Evolutionary conservation across 2,797 vertebrate genomes (phyloP), one percentile per base, ranked within the genome.

Genomic region (Lutjanus argentimaculatus): DNA sequence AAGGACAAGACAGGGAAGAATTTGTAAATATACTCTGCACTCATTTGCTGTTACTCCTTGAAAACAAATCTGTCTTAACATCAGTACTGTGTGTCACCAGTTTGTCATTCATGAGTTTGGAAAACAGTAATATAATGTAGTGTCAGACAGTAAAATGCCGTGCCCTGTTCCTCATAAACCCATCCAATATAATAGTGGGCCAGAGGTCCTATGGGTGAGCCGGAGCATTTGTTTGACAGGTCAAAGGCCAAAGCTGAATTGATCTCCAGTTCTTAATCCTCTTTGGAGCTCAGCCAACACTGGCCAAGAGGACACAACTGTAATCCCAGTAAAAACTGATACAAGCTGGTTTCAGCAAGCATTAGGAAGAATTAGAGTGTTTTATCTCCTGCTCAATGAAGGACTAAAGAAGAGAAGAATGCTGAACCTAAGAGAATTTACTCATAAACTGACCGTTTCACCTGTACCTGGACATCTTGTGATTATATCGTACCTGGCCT

Each of bases 251-350:
- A 66, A 77, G 59, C 67, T 79, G 59, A 79, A 84, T 73, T 82
- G 68, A 90, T 79, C 72, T 65, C 36, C 59, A 62, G 67, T 67
- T 80, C 51, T 71, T 86, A 83, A 88, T 90, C 79, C 74, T 55
- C 57, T 75, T 43, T 58, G n/a, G 45, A 75, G 75, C 78, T 75
- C 72, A 77, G 55, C 48, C 49, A 51, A 36, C 71, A 66, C 66
- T 57, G 61, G 59, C 46, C 64, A 59, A 67, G 51, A 79, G 66
- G 64, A 59, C 67, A 80, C 4, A 0, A 62, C 12, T 67, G 21
- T 86, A 87, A 89, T 90, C 85, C 75, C 63, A 79, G 71, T 45
- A 53, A 79, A 83, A 77, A 76, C 8, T 22, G 46, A 86, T 73
- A 49, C 56, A 49, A 72, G 43, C 61, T 66, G 81, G 62, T 72